Evolutionary conservation across 1,140 invertebrate species (phyloP).

Genomic region (Xylocopa sonorina): DNA sequence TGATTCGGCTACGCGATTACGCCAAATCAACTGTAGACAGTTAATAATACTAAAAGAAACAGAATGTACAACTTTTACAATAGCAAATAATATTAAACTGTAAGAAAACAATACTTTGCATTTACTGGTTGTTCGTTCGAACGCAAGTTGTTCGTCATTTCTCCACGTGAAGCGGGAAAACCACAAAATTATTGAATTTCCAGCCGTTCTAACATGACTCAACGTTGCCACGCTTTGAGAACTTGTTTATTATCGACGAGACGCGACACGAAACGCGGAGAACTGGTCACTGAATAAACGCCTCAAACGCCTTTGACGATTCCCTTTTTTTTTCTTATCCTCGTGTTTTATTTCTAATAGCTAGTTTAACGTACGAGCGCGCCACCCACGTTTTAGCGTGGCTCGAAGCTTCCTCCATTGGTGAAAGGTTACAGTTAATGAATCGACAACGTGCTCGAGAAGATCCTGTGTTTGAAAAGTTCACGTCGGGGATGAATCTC

Average conservation of each 20-base stretch:
- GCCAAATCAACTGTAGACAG: too few species aligned
- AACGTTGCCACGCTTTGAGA: background rate
- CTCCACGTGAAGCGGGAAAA: too few species aligned
- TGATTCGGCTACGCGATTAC: too few species aligned
- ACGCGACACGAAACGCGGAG: background rate
- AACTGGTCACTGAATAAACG: background rate
- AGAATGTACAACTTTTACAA: too few species aligned
- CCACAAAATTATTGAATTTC: too few species aligned
- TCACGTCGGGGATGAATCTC: background rate
- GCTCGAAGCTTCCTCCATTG: background rate
- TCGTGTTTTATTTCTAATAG: background rate
- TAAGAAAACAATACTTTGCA: too few species aligned
- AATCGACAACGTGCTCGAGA: background rate
- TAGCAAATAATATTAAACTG: too few species aligned
- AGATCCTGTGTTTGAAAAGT: background rate
- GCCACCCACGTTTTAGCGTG: background rate
- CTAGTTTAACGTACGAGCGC: background rate
- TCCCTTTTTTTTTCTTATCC: too few species aligned
- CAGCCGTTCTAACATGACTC: background rate
- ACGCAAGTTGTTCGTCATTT: too few species aligned
- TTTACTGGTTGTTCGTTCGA: too few species aligned
- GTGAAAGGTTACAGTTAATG: background rate
- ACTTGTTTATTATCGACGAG: background rate
- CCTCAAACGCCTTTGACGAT: too few species aligned
- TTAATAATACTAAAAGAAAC: too few species aligned